Evolutionary conservation across 2,797 vertebrate species (phyloP).

Genomic region (Pteronotus mesoamericanus): DNA sequence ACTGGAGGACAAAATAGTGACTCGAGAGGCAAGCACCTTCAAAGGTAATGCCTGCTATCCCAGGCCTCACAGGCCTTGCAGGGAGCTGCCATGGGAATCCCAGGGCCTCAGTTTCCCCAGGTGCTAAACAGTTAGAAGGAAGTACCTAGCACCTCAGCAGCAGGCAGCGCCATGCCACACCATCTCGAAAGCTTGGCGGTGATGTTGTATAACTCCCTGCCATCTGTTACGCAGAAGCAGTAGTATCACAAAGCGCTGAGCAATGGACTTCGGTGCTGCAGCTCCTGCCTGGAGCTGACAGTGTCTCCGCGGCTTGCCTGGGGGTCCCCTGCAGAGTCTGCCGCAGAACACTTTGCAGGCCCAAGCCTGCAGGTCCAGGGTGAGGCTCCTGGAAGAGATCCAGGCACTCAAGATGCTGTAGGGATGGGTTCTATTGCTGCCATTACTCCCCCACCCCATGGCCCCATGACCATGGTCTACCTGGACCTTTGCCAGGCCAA

Average conservation of each 20-base stretch:
- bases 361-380: neutral
- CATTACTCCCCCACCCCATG: neutral
- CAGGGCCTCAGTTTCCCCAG: conserved; percentile 15
- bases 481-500: neutral
- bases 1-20: neutral
- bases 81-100: neutral
- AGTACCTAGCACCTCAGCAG: neutral
- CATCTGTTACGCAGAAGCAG: conserved; percentile 71
- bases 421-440: neutral
- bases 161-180: conserved; percentile 34
- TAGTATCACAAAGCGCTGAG: conserved; percentile 61
- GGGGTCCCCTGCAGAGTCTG: conserved; percentile 42
- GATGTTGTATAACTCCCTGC: conserved; percentile 72
- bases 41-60: neutral
- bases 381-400: neutral
- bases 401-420: neutral
- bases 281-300: conserved; percentile 49
- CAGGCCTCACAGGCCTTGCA: neutral
- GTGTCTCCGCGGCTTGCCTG: neutral
- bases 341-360: neutral
- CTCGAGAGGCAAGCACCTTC: neutral
- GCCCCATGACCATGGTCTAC: neutral
- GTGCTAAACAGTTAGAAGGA: neutral
- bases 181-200: conserved; percentile 37
- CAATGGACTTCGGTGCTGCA: conserved; percentile 34